These are phyloP conservation scores for Eucera pruinosa DNA, from an alignment of 2,888 invertebrate genomes.

Conservation along the genomic window DNA sequence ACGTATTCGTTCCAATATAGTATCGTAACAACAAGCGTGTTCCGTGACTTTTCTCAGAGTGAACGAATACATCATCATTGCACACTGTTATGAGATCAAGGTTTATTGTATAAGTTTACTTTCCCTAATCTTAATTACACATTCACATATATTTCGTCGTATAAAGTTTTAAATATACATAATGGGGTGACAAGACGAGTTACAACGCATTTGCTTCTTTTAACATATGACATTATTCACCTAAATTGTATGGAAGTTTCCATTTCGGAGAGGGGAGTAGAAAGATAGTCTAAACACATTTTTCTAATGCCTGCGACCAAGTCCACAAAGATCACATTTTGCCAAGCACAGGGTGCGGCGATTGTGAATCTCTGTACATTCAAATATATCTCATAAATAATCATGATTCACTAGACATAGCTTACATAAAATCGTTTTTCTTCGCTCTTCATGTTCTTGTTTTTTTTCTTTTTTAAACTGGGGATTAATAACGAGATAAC, in stretches of 20 bases:
- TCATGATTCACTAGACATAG: conserved; percentile 38
- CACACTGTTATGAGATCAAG: conserved; percentile 47
- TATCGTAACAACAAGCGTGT: background rate
- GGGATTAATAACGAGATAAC: conserved; percentile 38
- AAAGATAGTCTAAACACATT: conserved; percentile 53
- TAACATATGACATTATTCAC: conserved; percentile 36
- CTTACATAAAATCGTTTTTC: conserved; percentile 41
- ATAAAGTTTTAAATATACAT: conserved; percentile 61
- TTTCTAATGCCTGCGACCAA: conserved; percentile 39
- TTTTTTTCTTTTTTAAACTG: conserved; percentile 4
- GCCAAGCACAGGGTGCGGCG: conserved; percentile 15
- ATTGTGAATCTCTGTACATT: conserved; percentile 46
- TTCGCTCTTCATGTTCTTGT: conserved; percentile 5
- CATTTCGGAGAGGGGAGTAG: background rate
- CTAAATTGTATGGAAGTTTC: conserved; percentile 55
- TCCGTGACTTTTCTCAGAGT: conserved; percentile 4
- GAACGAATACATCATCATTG: conserved; percentile 39
- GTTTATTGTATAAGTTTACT: conserved; percentile 52
- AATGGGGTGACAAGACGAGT: conserved; percentile 43
- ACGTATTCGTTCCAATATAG: conserved; percentile 23
- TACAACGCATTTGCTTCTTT: conserved; percentile 13
- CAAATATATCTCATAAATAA: conserved; percentile 42
- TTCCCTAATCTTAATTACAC: conserved; percentile 54
- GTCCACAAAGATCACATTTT: conserved; percentile 46
- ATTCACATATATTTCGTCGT: conserved; percentile 62